Evolutionary conservation across 2,113 vertebrate genomes (phyloP), one percentile per base, ranked within the genome.

Genomic region (Neopipo cinnamomea): DNA sequence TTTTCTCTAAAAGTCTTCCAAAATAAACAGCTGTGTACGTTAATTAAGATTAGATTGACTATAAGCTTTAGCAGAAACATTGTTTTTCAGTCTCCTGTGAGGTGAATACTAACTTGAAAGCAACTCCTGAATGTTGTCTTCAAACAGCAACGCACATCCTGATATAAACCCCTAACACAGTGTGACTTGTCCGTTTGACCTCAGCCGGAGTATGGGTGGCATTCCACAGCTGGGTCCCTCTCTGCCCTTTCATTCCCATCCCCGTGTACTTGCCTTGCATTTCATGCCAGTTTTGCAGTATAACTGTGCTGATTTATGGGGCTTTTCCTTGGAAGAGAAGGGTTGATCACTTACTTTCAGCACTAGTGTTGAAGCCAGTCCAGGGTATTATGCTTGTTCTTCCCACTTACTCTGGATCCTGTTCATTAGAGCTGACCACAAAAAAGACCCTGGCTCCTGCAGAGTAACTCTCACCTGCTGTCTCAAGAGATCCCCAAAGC

Each of bases 361-460:
- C 24, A 30, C 53, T 55, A 50, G 19, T 7, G 12, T 22, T 41
- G 59, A 39, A 37, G 3, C 5, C 39, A 53, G 53, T 24, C 73
- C 1, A 0, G 39, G 63, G 30, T 41, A 71, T 28, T 71, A 35
- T n/a, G 2, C 7, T 46, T 3, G 11, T 61, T 39, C 39, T 80
- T 20, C 19, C 46, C 33, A 7, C 42, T 41, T 7, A 1, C 24
- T 80, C 59, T 67, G 55, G 27, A 8, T 50, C 23, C 37, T 66
- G 46, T 28, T 79, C 33, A 8, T 49, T 52, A 63, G 8, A 70
- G 23, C 33, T 90, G 71, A 70, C 25, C 49, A 58, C 28, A 61
- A 31, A 75, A 44, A 65, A 42, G 50, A 14, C 83, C 75, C 49
- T 94, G 92, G 88, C 61, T 96, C 85, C 82, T 96, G 82, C 88